Evolutionary conservation across 92 coral and sea anemone species (phyloP).

Genomic region (Zoanthus sociatus): DNA sequence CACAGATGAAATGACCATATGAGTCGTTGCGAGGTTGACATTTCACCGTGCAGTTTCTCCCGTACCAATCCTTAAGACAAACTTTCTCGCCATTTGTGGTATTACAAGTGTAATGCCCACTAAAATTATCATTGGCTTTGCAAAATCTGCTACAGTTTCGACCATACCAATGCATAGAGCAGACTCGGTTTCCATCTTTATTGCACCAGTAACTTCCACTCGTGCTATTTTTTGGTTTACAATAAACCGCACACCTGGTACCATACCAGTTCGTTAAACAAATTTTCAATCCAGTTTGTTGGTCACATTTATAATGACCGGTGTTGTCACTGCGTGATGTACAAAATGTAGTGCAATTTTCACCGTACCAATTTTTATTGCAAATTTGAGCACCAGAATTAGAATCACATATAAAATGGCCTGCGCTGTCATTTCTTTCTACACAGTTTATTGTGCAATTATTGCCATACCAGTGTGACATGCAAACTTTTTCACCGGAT

Average conservation of each 20-base stretch:
- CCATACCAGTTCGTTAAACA: slow-evolving; percentile 83
- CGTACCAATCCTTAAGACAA: slow-evolving; percentile 57
- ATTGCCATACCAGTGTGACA: slow-evolving; percentile 75
- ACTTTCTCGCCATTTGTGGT: slow-evolving; percentile 33
- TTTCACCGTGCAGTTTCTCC: slow-evolving; percentile 41
- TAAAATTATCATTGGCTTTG: slow-evolving; percentile 14
- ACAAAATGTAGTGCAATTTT: slow-evolving; percentile 65
- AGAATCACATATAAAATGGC: slow-evolving; percentile 69
- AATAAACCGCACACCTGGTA: slow-evolving; percentile 58
- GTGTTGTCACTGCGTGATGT: slow-evolving; percentile 37
- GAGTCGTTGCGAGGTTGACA: slow-evolving; percentile 55
- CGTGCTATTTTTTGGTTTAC: slow-evolving; percentile 60
- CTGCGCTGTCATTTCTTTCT: slow-evolving; percentile 34
- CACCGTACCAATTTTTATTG: slow-evolving; percentile 66
- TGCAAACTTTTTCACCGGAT: slow-evolving; percentile 68
- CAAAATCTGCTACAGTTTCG: slow-evolving; percentile 46
- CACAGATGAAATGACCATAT: slow-evolving; percentile 56
- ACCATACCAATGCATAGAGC: slow-evolving; percentile 41
- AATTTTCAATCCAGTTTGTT: slow-evolving; percentile 59
- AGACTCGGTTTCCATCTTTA: slow-evolving; percentile 53
- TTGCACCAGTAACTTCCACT: slow-evolving; percentile 66
- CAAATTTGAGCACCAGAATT: slow-evolving; percentile 61
- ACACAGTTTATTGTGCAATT: slow-evolving; percentile 70
- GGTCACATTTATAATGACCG: slow-evolving; percentile 68
- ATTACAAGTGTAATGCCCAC: slow-evolving; percentile 57